Base-by-base conservation (phyloP, 2,888 invertebrate genomes). In the Lissocephala sabroskyi region DNA sequence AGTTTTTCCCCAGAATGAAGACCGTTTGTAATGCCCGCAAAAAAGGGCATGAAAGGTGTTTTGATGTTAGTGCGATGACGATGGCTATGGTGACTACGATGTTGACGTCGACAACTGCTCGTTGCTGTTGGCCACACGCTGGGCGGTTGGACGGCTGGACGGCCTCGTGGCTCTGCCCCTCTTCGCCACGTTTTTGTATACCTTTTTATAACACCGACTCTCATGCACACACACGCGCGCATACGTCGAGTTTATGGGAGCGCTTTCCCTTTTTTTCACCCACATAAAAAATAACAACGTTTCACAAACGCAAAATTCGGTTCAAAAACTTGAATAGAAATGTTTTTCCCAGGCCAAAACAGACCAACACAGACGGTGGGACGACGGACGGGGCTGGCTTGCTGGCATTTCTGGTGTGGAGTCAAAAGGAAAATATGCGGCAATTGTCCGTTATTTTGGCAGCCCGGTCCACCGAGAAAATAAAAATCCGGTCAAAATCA, bases 1-100 rank as follows among this genome's bases (percentile, higher is more conserved):
- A 75, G 76, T 70, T 70, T 70, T 76, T 30, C 4, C 16, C 19
- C 18, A 37, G 37, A 3, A 35, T 4, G 16, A 37, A 16, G 23
- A 37, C 37, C 37, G 10, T 18, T 18, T 37, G 68, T 73, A 65
- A 67, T 75, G 76, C 68, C 76, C 68, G 57, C 73, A 65, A 59
- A 70, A 70, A 74, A 65, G 65, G 76, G 59, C 73, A 65, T 49
- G 54, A 47, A 59, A 75, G 76, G 68, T 76, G 73, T 76, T 73
- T 62, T 62, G 65, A 76, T 67, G 65, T 75, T 61, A 49, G 75
- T 66, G 52, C 52, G 28, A 9, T 45, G 48, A 56, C 49, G 41
- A 32, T 39, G 47, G 41, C 60, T 13, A 10, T 14, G 23, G 23
- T 7, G 23, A 23, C 23, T 23, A 23, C 23, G 23, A 23, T 23